Conservation (phyloP, 2,113 vertebrate genomes). For the Heterotilapia buettikoferi region DNA sequence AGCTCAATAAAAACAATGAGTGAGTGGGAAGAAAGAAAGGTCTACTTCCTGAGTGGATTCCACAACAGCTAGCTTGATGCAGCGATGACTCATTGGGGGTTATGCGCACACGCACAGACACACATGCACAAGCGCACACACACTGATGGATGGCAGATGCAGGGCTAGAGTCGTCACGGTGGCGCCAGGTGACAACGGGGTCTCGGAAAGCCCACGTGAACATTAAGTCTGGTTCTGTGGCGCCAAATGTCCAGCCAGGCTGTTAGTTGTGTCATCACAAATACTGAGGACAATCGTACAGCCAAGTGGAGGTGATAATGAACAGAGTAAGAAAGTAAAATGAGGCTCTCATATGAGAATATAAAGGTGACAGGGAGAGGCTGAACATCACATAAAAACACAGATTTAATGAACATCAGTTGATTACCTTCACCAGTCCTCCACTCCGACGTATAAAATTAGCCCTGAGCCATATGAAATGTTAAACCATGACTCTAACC, state of each 20-base stretch:
- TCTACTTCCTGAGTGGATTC: conserved; percentile 9
- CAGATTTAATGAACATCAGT: not conserved
- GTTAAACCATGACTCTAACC: not conserved
- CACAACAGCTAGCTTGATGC: not conserved
- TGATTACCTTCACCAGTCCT: not conserved
- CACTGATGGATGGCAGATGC: not conserved
- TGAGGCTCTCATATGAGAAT: not conserved
- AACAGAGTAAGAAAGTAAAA: not conserved
- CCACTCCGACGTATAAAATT: not conserved
- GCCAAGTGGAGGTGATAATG: conserved; percentile 5
- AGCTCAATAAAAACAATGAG: not conserved
- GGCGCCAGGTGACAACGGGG: conserved; percentile 21
- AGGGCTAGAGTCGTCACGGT: not conserved
- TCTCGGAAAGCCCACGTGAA: conserved; percentile 6
- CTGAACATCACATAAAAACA: not conserved
- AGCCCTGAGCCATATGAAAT: not conserved
- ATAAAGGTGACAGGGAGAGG: not conserved
- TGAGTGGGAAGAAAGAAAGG: not conserved
- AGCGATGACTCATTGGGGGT: conserved; percentile 12
- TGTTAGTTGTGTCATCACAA: conserved; percentile 35
- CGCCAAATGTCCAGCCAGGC: conserved; percentile 15
- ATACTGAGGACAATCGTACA: not conserved
- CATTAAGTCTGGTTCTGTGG: conserved; percentile 7
- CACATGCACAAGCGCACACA: not conserved
- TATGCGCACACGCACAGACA: not conserved